Evolutionary conservation across 2,797 vertebrate genomes (phyloP).

Genomic region (Acanthornis magna): DNA sequence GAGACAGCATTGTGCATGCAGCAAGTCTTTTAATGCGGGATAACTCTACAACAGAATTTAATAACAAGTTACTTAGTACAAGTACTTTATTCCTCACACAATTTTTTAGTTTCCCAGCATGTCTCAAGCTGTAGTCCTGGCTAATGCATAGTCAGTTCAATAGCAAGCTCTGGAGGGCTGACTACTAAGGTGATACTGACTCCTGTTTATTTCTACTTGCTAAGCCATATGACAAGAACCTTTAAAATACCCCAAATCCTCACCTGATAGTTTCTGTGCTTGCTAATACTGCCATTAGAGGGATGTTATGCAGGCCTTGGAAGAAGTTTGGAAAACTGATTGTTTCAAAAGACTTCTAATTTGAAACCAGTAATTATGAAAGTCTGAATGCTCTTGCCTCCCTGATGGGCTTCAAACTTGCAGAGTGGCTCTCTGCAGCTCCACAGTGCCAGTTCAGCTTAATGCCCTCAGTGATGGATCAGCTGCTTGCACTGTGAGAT

Average conservation of each 20-base stretch:
- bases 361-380: neutral
- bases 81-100: neutral
- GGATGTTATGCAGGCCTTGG: neutral
- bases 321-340: neutral
- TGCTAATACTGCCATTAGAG: neutral
- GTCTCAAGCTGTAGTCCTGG: neutral
- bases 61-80: neutral
- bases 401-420: neutral
- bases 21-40: neutral
- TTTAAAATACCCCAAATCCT: neutral
- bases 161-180: neutral
- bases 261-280: neutral
- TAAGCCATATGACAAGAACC: neutral
- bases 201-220: neutral
- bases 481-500: neutral
- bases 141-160: neutral
- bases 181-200: neutral
- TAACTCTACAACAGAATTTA: neutral
- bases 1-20: neutral
- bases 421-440: neutral
- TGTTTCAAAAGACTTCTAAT: neutral
- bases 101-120: neutral
- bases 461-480: neutral
- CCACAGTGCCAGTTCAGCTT: neutral
- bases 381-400: neutral